Evolutionary conservation across 1,140 invertebrate species (phyloP).

Genomic region (Ceratina japonica): DNA sequence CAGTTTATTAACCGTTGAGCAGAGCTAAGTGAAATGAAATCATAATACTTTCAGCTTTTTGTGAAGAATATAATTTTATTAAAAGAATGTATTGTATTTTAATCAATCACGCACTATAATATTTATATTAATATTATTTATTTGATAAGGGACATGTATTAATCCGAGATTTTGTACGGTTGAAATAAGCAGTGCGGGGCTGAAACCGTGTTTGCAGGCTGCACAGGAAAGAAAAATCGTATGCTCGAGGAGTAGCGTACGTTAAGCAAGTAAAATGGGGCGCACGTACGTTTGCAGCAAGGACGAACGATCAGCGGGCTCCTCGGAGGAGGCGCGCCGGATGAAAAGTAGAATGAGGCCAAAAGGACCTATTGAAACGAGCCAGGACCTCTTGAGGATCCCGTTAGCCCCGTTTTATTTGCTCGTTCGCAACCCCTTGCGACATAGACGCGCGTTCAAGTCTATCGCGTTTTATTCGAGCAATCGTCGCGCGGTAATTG

Average conservation of each 20-base stretch:
- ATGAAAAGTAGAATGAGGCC: slow-evolving; percentile 31
- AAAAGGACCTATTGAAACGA: slow-evolving; percentile 40
- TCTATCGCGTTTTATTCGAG: slow-evolving; percentile 47
- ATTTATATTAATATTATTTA: no score
- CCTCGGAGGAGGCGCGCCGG: not conserved
- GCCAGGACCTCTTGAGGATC: slow-evolving; percentile 44
- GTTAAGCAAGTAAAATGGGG: slow-evolving; percentile 1
- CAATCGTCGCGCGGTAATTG: slow-evolving; percentile 44
- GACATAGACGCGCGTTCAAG: slow-evolving; percentile 15
- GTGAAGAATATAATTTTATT: no score
- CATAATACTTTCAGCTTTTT: no score
- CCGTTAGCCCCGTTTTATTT: slow-evolving; percentile 51
- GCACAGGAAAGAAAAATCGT: not conserved
- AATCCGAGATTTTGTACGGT: no score
- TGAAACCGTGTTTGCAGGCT: no score
- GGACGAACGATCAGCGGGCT: not conserved
- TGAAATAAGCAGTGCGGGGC: no score
- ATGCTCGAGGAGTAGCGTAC: not conserved
- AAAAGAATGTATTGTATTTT: no score
- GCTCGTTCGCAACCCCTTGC: slow-evolving; percentile 42
- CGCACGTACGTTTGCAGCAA: slow-evolving; percentile 21
- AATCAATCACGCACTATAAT: no score
- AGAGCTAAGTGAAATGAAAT: no score
- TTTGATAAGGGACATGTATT: no score
- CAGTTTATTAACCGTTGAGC: no score